These are phyloP conservation scores for Noctilio leporinus DNA, from an alignment of 2,113 vertebrate species.

Conservation along the genomic window DNA sequence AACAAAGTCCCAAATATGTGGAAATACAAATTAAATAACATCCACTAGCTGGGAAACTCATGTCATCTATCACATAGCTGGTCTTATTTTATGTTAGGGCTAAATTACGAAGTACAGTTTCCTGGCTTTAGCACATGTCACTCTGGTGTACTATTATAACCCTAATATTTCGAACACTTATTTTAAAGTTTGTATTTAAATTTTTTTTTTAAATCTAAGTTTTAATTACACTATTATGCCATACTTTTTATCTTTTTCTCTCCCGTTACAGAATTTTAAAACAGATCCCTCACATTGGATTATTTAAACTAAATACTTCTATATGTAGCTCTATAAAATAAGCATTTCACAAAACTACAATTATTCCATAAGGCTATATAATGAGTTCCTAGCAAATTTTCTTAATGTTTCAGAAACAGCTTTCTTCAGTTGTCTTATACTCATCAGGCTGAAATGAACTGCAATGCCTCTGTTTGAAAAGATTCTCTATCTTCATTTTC, in stretches of 20 bases:
- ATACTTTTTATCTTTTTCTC: not conserved
- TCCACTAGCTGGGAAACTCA: not conserved
- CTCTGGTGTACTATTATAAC: not conserved
- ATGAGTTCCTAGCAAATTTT: slow-evolving; percentile 4
- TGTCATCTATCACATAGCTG: not conserved
- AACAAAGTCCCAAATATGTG: not conserved
- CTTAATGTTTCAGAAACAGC: not conserved
- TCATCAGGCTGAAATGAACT: not conserved
- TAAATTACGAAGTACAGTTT: not conserved
- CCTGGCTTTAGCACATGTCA: not conserved
- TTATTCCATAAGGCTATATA: not conserved
- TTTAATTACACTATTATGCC: not conserved
- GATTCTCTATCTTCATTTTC: not conserved
- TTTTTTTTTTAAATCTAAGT: not conserved
- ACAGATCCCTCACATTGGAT: not conserved
- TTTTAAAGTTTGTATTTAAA: not conserved
- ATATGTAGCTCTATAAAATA: slow-evolving; percentile 1
- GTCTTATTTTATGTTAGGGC: not conserved
- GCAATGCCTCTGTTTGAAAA: not conserved
- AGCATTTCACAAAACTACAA: not conserved
- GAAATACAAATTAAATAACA: not conserved
- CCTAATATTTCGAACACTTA: not conserved
- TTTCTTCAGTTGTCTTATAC: not conserved
- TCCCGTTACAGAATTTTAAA: not conserved
- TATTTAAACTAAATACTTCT: slow-evolving; percentile 4